Conservation (phyloP, 2,113 vertebrate genomes). For the Channa maculata region DNA sequence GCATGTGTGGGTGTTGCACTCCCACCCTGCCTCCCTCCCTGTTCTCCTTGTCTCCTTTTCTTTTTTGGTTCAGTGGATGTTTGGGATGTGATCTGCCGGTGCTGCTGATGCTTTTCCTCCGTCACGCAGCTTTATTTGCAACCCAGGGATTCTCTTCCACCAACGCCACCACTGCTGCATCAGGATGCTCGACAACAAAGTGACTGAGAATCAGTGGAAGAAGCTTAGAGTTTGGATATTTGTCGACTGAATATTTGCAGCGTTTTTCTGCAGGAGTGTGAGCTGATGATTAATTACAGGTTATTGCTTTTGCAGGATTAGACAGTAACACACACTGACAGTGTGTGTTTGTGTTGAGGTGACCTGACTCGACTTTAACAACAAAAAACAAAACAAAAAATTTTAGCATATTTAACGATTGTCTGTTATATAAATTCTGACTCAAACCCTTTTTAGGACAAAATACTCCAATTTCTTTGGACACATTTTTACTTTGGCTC, state of each 20-base stretch:
- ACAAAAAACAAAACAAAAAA: neutral
- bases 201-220: neutral
- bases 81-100: slow-evolving; percentile 18
- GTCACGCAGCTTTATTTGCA: slow-evolving; percentile 62
- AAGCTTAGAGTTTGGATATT: neutral
- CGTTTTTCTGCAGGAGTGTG: slow-evolving; percentile 1
- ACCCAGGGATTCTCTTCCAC: slow-evolving; percentile 57
- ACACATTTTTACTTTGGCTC: too few species aligned
- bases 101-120: slow-evolving; percentile 49
- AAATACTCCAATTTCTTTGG: too few species aligned
- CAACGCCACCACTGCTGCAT: neutral
- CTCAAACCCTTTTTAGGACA: too few species aligned
- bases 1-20: too few species aligned
- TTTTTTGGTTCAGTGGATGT: neutral
- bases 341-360: neutral
- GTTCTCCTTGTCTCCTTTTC: neutral
- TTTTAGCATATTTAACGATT: neutral
- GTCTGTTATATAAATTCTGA: neutral
- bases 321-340: neutral
- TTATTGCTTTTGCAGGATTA: slow-evolving; percentile 20
- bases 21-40: slow-evolving; percentile 26
- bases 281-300: neutral
- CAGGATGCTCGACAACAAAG: neutral
- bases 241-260: neutral
- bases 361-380: neutral